Conservation (phyloP, 2,113 vertebrate genomes). For the Casuarius casuarius region DNA sequence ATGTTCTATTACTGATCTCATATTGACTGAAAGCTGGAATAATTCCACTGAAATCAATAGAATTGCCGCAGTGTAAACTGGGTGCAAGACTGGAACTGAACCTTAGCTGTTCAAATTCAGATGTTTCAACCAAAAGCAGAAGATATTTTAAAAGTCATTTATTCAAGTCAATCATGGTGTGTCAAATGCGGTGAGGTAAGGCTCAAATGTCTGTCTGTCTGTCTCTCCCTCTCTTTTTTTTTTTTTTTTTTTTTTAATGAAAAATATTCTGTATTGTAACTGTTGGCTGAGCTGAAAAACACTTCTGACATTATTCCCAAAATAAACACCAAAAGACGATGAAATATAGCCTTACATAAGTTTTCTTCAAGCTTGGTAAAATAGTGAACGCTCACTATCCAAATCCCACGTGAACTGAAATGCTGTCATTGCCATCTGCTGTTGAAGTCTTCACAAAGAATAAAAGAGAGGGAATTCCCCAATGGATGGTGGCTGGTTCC, state of each 20-base stretch:
- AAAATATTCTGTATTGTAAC: not conserved
- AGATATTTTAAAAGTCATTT: not conserved
- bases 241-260: not conserved
- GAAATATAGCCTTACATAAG: conserved; percentile 26
- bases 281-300: not conserved
- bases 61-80: not conserved
- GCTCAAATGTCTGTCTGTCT: not conserved
- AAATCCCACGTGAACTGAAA: conserved; percentile 15
- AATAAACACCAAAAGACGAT: conserved; percentile 26
- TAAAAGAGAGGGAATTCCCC: not conserved
- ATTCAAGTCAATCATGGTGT: not conserved
- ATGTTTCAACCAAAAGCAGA: not conserved
- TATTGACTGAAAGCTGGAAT: not conserved
- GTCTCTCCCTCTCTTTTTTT: not conserved
- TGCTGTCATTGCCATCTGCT: conserved; percentile 14
- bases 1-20: not conserved
- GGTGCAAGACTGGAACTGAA: not conserved
- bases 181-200: not conserved
- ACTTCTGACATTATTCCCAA: conserved; percentile 27
- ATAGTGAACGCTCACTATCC: not conserved
- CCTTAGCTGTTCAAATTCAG: not conserved
- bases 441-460: not conserved
- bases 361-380: conserved; percentile 1
- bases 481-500: not conserved
- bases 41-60: not conserved